These are phyloP conservation scores for Atlantisia rogersi DNA, from an alignment of 2,113 vertebrate genomes.

Conservation along the genomic window DNA sequence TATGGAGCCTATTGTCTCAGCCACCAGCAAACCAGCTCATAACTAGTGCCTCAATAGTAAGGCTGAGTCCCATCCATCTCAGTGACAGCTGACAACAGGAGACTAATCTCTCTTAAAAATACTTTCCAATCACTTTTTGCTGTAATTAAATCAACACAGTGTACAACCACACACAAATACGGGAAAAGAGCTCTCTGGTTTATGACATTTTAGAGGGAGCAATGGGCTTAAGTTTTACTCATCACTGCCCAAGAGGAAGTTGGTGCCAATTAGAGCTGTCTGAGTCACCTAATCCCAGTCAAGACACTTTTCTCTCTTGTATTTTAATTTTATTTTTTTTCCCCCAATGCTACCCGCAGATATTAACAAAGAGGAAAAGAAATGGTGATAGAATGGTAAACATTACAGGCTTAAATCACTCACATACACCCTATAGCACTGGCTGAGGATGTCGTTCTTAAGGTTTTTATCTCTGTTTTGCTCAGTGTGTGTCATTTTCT, in stretches of 20 bases:
- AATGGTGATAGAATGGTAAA: neutral
- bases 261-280: neutral
- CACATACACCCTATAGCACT: neutral
- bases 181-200: neutral
- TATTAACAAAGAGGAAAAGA: neutral
- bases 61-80: slow-evolving; percentile 65
- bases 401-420: neutral
- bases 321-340: slow-evolving; percentile 1
- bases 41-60: slow-evolving; percentile 40
- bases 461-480: neutral
- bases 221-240: neutral
- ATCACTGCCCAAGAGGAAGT: neutral
- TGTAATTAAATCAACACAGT: slow-evolving; percentile 51
- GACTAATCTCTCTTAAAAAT: slow-evolving; percentile 67
- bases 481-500: neutral
- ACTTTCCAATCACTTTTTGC: slow-evolving; percentile 48
- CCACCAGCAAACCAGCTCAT: slow-evolving; percentile 21
- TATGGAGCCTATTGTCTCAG: slow-evolving; percentile 66
- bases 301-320: neutral
- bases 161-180: neutral
- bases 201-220: neutral
- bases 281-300: neutral
- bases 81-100: slow-evolving; percentile 65
- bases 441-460: neutral
- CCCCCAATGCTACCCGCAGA: neutral